Percentiles rank a stretch among this genome's conserved stretches.
Evolutionary conservation across 2,113 vertebrate genomes (phyloP).

Genomic region (Pteronura brasiliensis): DNA sequence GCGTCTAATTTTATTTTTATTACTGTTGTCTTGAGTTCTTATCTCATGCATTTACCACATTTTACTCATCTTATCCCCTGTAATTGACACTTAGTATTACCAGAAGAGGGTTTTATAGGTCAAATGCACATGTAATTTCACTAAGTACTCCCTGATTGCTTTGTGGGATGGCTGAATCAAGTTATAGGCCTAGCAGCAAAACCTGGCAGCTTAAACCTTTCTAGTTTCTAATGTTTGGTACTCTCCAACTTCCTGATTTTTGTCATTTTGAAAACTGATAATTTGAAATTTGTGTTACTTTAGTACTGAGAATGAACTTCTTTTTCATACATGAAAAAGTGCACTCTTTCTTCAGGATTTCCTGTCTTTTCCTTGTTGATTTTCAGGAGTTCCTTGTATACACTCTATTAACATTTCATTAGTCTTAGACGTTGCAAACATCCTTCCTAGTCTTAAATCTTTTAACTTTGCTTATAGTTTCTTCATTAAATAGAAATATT

Average conservation of each 20-base stretch:
- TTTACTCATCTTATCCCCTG: neutral
- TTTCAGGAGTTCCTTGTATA: neutral
- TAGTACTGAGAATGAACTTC: neutral
- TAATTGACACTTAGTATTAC: neutral
- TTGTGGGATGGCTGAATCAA: neutral
- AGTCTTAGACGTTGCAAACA: neutral
- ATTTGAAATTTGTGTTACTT: neutral
- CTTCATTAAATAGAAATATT: neutral
- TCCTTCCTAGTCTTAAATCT: neutral
- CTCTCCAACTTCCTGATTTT: neutral
- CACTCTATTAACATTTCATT: neutral
- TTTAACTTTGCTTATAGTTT: neutral
- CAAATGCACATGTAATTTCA: neutral
- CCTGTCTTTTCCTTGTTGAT: neutral
- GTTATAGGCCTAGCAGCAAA: neutral
- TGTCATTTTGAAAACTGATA: neutral
- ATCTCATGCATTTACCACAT: neutral
- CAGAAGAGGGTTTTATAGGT: neutral
- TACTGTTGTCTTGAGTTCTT: neutral
- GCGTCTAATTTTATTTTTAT: neutral
- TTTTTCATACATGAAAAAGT: neutral
- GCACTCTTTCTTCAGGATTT: neutral
- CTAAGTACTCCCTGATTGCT: neutral
- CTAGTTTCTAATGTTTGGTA: neutral
- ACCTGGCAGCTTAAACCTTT: neutral